A percentile compares a stretch with the other conserved stretches of the same genome.
Evolutionary conservation across 2,113 vertebrate species (phyloP).

Genomic region (Festucalex cinctus): DNA sequence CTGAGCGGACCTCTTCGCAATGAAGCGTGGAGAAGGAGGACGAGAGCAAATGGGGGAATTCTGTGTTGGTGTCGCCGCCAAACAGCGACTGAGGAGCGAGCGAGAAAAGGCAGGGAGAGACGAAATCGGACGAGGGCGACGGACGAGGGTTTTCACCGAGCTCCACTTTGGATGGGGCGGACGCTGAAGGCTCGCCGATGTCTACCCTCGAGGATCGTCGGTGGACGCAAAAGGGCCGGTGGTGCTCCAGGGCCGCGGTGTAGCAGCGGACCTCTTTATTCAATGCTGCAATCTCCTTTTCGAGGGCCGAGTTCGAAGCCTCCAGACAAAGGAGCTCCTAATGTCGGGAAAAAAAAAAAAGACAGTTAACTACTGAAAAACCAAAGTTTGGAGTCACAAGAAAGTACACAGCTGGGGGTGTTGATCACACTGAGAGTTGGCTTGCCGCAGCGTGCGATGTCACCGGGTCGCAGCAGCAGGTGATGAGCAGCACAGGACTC

Average conservation of each 20-base stretch:
- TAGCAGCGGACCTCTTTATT: background rate
- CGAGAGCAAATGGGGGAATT: background rate
- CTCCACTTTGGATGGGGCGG: background rate
- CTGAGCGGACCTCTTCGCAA: background rate
- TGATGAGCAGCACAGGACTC: no score
- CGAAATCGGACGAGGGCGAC: background rate
- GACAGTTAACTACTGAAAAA: no score
- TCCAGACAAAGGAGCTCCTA: slow-evolving; percentile 1
- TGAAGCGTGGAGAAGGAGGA: background rate
- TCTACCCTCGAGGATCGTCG: no score
- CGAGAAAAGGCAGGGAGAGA: background rate
- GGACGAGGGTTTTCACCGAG: background rate
- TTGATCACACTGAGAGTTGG: no score
- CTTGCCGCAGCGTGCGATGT: no score
- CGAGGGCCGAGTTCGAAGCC: background rate
- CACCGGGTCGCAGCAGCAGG: no score
- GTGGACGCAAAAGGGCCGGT: slow-evolving; percentile 2
- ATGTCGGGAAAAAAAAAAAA: no score
- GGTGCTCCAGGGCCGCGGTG: background rate
- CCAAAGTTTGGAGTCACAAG: no score
- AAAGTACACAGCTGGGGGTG: no score
- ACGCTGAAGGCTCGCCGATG: background rate
- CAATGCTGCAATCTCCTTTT: background rate
- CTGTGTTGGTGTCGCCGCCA: no score
- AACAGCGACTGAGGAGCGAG: background rate